Conservation (phyloP, 2,888 invertebrate genomes). For the Gibbula magus region DNA sequence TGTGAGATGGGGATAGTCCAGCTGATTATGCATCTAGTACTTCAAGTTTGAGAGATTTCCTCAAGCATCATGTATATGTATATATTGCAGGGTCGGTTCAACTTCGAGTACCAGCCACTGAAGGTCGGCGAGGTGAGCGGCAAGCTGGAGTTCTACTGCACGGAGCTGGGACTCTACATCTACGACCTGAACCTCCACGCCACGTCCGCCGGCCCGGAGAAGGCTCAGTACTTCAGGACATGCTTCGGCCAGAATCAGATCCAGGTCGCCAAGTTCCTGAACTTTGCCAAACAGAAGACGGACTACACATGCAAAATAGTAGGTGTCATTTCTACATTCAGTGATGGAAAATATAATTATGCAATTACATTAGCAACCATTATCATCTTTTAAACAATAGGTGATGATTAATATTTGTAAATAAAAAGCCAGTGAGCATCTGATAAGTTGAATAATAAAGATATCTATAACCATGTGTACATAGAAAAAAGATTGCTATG, state of each 20-base stretch:
- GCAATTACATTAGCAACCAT: too few species aligned
- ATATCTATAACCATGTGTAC: too few species aligned
- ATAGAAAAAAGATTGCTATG: too few species aligned
- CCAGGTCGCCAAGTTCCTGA: slow-evolving; percentile 73
- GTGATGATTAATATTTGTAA: too few species aligned
- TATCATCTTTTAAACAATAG: too few species aligned
- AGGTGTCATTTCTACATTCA: slow-evolving; percentile 5
- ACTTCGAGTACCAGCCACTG: slow-evolving; percentile 74
- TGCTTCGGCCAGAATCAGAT: slow-evolving; percentile 70
- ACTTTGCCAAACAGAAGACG: slow-evolving; percentile 75
- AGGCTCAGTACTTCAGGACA: slow-evolving; percentile 71
- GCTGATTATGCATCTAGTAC: too few species aligned
- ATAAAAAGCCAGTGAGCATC: too few species aligned
- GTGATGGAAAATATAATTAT: too few species aligned
- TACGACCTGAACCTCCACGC: slow-evolving; percentile 74
- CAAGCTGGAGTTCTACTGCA: slow-evolving; percentile 71
- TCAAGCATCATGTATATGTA: not conserved
- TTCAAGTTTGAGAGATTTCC: too few species aligned
- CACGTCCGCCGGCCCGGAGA: slow-evolving; percentile 72
- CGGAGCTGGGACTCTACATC: slow-evolving; percentile 73
- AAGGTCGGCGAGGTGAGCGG: slow-evolving; percentile 70
- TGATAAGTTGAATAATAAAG: too few species aligned
- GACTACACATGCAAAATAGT: slow-evolving; percentile 75
- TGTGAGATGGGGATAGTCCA: too few species aligned
- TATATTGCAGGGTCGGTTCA: slow-evolving; percentile 68